Conservation (phyloP, 2,797 vertebrate genomes). For the Clarias platycephalus region DNA sequence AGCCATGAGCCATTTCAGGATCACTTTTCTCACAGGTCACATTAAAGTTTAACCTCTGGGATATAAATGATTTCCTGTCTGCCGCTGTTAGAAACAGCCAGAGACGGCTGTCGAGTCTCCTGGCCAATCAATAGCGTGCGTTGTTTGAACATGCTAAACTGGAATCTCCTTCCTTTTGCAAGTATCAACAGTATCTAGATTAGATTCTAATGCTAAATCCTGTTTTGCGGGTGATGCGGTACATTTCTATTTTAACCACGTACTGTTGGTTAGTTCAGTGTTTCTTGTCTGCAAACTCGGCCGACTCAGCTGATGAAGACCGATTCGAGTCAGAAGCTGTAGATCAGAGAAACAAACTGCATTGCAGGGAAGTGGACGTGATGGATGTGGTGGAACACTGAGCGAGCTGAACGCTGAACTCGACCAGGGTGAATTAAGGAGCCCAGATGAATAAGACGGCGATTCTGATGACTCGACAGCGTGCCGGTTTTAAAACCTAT, state of each 20-base stretch:
- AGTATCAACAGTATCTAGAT: not conserved
- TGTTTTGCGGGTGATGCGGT: not conserved
- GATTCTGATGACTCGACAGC: not conserved
- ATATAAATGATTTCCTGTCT: not conserved
- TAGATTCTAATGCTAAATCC: not conserved
- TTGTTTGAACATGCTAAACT: not conserved
- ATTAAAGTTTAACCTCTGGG: not conserved
- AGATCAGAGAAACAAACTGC: constrained; percentile 13
- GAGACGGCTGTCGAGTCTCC: not conserved
- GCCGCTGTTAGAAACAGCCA: not conserved
- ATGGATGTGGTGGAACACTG: constrained; percentile 8
- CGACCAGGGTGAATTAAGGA: not conserved
- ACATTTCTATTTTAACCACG: not conserved
- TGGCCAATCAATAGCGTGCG: not conserved
- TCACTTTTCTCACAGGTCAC: not conserved
- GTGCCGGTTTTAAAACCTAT: not conserved
- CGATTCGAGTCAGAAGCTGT: not conserved
- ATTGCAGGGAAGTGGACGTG: constrained; percentile 10
- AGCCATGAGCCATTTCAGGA: not conserved
- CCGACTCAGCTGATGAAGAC: not conserved
- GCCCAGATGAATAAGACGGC: not conserved
- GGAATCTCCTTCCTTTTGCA: not conserved
- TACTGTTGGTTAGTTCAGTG: not conserved
- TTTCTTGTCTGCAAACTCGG: not conserved
- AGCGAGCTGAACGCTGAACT: not conserved